Conservation (phyloP, 2,888 invertebrate genomes). For the Fragum whitleyi region DNA sequence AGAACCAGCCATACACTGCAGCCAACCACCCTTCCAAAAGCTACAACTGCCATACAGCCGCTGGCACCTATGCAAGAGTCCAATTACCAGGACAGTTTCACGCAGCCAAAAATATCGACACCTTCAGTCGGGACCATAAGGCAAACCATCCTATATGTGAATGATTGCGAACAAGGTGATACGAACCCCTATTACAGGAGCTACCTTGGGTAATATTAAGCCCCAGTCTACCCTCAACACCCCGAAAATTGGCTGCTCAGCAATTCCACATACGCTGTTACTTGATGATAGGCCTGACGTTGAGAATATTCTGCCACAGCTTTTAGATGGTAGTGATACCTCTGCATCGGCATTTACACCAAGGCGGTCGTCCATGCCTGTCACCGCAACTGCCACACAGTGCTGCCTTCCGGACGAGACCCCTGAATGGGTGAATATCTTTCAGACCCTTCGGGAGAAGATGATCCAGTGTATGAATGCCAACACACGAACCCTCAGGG, state of each 20-base stretch:
- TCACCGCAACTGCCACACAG: neutral
- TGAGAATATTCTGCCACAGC: slow-evolving; percentile 12
- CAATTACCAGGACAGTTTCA: neutral
- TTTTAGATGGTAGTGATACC: neutral
- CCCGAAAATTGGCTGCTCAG: neutral
- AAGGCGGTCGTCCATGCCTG: neutral
- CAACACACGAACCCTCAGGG: neutral
- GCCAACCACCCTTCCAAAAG: neutral
- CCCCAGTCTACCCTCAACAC: neutral
- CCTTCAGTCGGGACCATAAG: neutral
- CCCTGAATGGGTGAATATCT: neutral
- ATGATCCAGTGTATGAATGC: neutral
- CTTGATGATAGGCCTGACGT: neutral
- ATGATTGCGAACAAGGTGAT: neutral
- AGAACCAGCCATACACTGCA: neutral
- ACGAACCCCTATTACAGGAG: neutral
- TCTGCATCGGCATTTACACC: neutral
- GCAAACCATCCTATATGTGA: neutral
- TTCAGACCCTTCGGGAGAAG: neutral
- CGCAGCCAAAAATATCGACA: neutral
- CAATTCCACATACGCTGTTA: neutral
- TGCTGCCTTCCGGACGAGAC: neutral
- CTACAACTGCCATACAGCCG: neutral
- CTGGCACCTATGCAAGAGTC: neutral
- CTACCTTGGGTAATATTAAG: neutral